phyloP scores from a whole-genome alignment of 30 jellyfish, hydroid and myxozoan species.

The Aurelia sp. region DNA sequence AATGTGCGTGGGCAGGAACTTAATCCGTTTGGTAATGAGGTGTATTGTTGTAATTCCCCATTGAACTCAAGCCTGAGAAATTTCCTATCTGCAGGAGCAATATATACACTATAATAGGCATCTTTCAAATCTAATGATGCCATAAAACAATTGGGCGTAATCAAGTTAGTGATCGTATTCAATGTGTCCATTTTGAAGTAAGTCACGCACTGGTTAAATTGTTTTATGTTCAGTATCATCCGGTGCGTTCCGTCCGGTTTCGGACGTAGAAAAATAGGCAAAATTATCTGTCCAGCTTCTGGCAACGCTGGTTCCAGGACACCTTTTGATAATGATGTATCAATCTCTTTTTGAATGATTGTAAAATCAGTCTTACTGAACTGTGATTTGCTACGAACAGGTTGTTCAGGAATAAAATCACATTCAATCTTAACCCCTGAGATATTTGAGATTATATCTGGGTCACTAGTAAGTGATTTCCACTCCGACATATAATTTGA shows the following conservation, averaged over 20 bases:
- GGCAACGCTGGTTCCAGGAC: background rate
- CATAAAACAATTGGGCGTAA: conserved; percentile 2
- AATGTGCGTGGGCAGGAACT: too few relatives aligned
- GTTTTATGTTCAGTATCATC: background rate
- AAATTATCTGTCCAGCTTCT: conserved; percentile 6
- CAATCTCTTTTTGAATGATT: background rate
- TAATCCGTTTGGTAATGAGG: too few relatives aligned
- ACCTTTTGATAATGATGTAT: background rate
- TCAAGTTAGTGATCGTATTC: background rate
- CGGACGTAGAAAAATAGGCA: background rate
- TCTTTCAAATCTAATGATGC: too few relatives aligned
- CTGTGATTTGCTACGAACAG: background rate
- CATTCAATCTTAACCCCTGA: conserved; percentile 5
- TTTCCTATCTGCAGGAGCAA: background rate
- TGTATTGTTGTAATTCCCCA: too few relatives aligned
- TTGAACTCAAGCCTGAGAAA: background rate
- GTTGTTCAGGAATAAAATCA: background rate
- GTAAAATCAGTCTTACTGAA: background rate
- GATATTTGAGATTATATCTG: conserved; percentile 6
- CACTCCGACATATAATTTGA: background rate
- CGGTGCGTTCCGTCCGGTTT: conserved; percentile 13
- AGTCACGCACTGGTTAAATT: background rate
- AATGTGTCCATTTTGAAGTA: background rate
- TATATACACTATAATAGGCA: background rate
- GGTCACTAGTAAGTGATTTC: background rate